Evolutionary conservation across 1,140 invertebrate genomes (phyloP).

Genomic region (Ridgeia piscesae): DNA sequence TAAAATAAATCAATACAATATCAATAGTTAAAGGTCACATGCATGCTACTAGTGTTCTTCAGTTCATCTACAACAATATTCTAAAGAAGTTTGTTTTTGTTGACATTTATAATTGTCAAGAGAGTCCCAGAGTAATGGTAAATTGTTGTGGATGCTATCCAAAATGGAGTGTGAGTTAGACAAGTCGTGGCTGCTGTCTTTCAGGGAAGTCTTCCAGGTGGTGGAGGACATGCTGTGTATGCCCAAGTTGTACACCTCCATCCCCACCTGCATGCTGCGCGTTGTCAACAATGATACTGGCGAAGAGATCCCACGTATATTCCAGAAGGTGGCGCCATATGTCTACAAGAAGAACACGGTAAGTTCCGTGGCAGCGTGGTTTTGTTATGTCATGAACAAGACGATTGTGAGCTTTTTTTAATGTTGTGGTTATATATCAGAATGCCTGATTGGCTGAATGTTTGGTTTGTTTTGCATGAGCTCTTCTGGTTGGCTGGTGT

Average conservation of each 20-base stretch:
- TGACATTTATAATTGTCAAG: too few species aligned
- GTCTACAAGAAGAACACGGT: conserved; percentile 58
- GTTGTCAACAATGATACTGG: conserved; percentile 58
- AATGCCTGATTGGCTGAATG: background rate
- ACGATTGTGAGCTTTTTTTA: background rate
- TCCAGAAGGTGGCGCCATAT: conserved; percentile 55
- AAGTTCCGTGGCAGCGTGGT: background rate
- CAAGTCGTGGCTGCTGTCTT: background rate
- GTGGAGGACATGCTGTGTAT: conserved; percentile 52
- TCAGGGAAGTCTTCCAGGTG: conserved; percentile 55
- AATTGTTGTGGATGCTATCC: too few species aligned
- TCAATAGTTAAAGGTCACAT: too few species aligned
- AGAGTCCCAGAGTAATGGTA: too few species aligned
- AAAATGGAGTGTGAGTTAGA: too few species aligned
- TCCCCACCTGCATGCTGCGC: conserved; percentile 52
- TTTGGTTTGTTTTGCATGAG: background rate
- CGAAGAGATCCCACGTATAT: conserved; percentile 53
- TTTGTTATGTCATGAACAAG: background rate
- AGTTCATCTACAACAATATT: too few species aligned
- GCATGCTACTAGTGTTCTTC: too few species aligned
- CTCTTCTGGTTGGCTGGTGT: too few species aligned
- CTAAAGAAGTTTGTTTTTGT: too few species aligned
- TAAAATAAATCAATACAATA: too few species aligned
- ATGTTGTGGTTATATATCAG: background rate
- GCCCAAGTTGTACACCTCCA: conserved; percentile 50